Conservation (phyloP, 2,113 vertebrate species). For the Larimichthys crocea region DNA sequence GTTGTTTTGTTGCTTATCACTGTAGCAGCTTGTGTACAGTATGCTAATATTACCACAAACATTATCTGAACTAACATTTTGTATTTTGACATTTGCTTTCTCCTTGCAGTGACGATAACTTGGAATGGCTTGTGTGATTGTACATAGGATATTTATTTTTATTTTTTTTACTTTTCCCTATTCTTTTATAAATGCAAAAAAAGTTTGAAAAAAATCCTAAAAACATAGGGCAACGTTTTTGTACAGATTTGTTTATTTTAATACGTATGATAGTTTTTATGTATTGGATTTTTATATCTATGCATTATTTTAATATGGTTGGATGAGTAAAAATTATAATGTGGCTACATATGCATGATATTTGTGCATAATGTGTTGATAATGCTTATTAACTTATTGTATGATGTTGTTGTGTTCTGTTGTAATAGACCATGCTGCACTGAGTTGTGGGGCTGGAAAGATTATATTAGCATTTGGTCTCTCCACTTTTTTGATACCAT, state of each 20-base stretch:
- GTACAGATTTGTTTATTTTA: constrained; percentile 85
- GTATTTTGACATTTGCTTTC: constrained; percentile 72
- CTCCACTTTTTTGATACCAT: constrained; percentile 67
- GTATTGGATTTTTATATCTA: constrained; percentile 80
- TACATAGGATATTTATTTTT: constrained; percentile 90
- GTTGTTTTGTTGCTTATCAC: background rate
- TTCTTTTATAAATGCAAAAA: constrained; percentile 67
- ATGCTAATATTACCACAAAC: constrained; percentile 19
- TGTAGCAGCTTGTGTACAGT: background rate
- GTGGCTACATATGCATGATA: constrained; percentile 85
- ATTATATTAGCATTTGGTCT: constrained; percentile 63
- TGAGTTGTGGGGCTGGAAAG: constrained; percentile 79
- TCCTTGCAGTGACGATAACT: constrained; percentile 87
- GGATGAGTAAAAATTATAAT: constrained; percentile 72
- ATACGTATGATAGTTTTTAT: constrained; percentile 76
- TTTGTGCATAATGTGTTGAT: constrained; percentile 85
- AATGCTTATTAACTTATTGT: constrained; percentile 87
- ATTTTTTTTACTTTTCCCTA: constrained; percentile 78
- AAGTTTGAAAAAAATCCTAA: constrained; percentile 44
- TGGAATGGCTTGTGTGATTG: constrained; percentile 84
- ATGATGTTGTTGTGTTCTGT: constrained; percentile 74
- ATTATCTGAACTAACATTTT: constrained; percentile 72
- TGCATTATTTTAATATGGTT: constrained; percentile 80
- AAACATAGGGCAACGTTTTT: constrained; percentile 69
- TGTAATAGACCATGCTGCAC: constrained; percentile 83